Evolutionary conservation across 2,888 invertebrate species (phyloP), one percentile per base, ranked within the genome.

Genomic region (Epinotia bilunana): DNA sequence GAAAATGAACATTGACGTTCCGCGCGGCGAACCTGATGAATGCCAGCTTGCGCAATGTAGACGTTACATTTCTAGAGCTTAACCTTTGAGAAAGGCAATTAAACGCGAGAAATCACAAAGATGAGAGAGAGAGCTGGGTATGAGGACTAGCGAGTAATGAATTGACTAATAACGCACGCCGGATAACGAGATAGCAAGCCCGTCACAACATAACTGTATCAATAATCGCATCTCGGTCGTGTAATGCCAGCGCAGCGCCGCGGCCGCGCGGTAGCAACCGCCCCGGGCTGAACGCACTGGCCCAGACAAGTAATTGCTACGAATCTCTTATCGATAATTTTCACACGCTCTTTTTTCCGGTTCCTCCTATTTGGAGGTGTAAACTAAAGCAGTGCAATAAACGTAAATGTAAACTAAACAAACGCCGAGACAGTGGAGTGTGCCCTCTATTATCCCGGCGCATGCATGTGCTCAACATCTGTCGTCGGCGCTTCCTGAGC

Each of bases 401-500:
- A 85, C 81, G 85, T 86, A 84, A 87, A 84, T 84, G 81, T 77
- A 78, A 80, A 91, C 90, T 86, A 85, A 81, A 85, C 80, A 86
- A 84, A 83, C 12, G 87, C 84, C 85, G 84, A 83, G 86, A 89
- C 88, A 88, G 77, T 83, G 86, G 85, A 89, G 89, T 88, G 88
- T 90, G 90, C 88, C 85, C 88, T 88, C 88, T 89, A 88, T 87
- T 87, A 88, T 86, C 83, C 81, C 78, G 76, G 81, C 81, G 88
- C 93, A 93, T 91, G 88, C 93, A 93, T 91, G 88, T 94, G 94
- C 88, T 85, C 80, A 85, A 87, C 91, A 90, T 94, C 94, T 94
- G 94, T 94, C 94, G 88, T 85, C 92, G 85, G 81, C 80, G 86
- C 89, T 89, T 93, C 93, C 93, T 91, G 91, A 87, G 88, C 86